Percentiles rank a stretch among this genome's conserved stretches.
Conservation (phyloP, 2,888 invertebrate genomes). For the Eilema sororculum region DNA sequence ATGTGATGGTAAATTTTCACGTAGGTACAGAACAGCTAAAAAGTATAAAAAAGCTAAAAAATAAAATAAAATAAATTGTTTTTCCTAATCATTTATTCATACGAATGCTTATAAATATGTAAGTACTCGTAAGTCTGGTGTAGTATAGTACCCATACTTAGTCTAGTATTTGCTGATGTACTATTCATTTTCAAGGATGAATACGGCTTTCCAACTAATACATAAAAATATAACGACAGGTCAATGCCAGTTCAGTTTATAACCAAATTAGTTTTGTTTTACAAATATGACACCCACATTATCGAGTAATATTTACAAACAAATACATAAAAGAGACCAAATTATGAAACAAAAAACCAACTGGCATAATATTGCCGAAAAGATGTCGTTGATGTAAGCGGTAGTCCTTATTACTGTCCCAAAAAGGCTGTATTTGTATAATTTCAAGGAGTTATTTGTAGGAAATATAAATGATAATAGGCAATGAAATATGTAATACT, state of each 20-base stretch:
- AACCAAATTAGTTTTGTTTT: background rate
- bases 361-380: background rate
- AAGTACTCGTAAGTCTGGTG: no score
- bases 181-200: background rate
- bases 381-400: background rate
- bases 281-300: background rate
- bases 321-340: background rate
- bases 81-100: no score
- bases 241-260: background rate
- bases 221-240: background rate
- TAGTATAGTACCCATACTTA: no score
- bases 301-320: slow-evolving; percentile 1
- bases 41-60: no score
- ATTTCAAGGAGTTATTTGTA: background rate
- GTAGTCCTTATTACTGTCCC: slow-evolving; percentile 2
- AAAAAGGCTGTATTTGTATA: background rate
- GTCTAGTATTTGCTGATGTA: no score
- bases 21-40: no score
- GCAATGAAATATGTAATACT: background rate
- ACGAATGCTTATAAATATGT: no score
- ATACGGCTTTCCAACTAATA: background rate
- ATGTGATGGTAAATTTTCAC: no score
- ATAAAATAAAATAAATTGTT: no score
- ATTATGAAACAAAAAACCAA: background rate
- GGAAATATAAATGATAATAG: background rate